Evolutionary conservation across 2,113 vertebrate species (phyloP), one percentile per base, ranked within the genome.

Genomic region (Vireo altiloquus): DNA sequence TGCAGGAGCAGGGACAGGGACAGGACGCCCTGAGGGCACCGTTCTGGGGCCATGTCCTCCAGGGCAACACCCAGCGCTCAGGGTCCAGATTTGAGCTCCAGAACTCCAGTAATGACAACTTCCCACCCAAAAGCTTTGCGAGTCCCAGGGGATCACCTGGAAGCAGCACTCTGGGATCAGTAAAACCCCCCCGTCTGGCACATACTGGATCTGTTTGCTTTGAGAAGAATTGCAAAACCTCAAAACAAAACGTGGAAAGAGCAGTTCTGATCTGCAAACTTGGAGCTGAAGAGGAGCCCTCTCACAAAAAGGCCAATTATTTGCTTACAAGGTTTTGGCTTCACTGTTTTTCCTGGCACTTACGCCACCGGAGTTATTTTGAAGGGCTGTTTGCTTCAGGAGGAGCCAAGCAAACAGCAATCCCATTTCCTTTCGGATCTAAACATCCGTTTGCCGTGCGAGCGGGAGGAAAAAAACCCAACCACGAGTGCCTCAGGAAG

Each of bases 361-460:
- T 56, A 37, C 6, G 47, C 54, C 77, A 25, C 39, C 0, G 3
- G 89, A 90, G 96, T 92, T 96, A 93, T 95, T 96, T 68, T 94
- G 94, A 92, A 96, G 91, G 91, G 87, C 94, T 94, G 92, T 96
- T 93, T 96, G 92, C 93, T 96, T 14, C 90, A 64, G 4, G 68
- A 86, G 76, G 95, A 96, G 96, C 94, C 4, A 50, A 94, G 95
- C 90, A 97, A 95, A 87, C 76, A 97, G 84, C 19, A 27, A 90
- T 74, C 94, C 71, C 13, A 15, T 94, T 97, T 97, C 96, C 97
- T 89, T 23, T 93, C 69, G 23, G 82, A 94, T 94, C 97, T 96
- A 97, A 97, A 97, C 96, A 97, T 97, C 97, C 96, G 95, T 27
- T 33, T 87, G 92, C 81, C 63, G 75, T 96, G 95, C 22, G 31